Evolutionary conservation across 2,113 vertebrate species (phyloP).

Genomic region (Cynopterus brachyotis): DNA sequence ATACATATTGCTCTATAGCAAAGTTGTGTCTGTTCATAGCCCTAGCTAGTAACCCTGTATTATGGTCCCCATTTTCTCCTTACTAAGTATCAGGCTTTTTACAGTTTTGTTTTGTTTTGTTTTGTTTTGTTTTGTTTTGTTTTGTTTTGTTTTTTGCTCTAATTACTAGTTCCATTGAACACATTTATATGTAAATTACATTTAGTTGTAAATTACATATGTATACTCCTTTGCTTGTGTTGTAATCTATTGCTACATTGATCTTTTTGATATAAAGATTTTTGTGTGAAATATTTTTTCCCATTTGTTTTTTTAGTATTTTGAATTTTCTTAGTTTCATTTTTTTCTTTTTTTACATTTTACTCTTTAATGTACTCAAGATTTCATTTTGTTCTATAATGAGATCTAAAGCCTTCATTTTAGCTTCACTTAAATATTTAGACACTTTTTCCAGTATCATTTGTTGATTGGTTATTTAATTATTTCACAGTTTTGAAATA

Average conservation of each 20-base stretch:
- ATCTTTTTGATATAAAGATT: background rate
- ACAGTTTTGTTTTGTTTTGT: background rate
- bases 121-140: background rate
- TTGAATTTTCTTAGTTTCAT: background rate
- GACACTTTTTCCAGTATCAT: background rate
- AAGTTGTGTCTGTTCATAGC: background rate
- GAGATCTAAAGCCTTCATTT: slow-evolving; percentile 25
- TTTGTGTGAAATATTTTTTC: background rate
- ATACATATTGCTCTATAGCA: background rate
- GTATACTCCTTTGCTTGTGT: background rate
- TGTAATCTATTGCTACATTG: background rate
- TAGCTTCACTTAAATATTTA: background rate
- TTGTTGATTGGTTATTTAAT: background rate
- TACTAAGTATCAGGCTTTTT: background rate
- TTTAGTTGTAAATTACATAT: background rate
- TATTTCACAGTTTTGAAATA: slow-evolving; percentile 29
- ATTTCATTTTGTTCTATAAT: background rate
- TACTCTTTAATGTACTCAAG: background rate
- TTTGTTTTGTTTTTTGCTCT: background rate
- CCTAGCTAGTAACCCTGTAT: background rate
- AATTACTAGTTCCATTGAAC: slow-evolving; percentile 3
- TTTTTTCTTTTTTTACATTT: background rate
- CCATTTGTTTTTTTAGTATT: background rate
- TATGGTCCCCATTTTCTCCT: background rate
- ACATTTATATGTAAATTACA: background rate